Percentiles rank a stretch among this genome's conserved stretches.
These are phyloP conservation scores for Pardosa pseudoannulata DNA, from an alignment of 2,888 invertebrate species.

Conservation along the genomic window DNA sequence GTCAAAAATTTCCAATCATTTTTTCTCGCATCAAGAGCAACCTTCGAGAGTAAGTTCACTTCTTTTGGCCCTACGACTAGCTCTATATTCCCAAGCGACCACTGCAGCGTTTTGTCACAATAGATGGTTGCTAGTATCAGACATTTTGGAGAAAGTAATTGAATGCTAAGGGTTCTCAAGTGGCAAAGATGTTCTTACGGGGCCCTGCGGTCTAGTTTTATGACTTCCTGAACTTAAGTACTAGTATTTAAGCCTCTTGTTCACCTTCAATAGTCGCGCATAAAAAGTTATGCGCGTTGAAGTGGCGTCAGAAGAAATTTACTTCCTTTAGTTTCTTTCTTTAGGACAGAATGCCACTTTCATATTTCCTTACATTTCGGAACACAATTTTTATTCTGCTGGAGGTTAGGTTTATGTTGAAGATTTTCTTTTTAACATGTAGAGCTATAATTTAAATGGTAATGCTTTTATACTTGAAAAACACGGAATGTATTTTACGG, in stretches of 20 bases:
- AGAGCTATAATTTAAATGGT: no score
- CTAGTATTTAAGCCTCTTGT: conserved; percentile 45
- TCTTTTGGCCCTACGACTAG: neutral
- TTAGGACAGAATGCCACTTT: neutral
- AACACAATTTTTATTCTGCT: no score
- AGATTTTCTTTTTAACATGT: no score
- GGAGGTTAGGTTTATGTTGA: no score
- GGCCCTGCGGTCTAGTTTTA: conserved; percentile 54
- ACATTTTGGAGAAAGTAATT: conserved; percentile 49
- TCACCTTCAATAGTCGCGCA: conserved; percentile 26
- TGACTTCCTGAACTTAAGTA: conserved; percentile 58
- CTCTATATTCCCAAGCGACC: conserved; percentile 5
- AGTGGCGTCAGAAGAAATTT: neutral
- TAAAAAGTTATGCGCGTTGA: conserved; percentile 20
- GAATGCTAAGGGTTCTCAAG: conserved; percentile 43
- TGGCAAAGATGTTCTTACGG: conserved; percentile 28
- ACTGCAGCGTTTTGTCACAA: conserved; percentile 23
- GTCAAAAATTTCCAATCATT: no score
- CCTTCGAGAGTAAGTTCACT: no score
- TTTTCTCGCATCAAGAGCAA: no score
- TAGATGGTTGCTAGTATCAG: conserved; percentile 17
- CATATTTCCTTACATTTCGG: neutral
- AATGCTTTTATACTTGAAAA: no score
- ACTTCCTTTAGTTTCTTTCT: neutral
- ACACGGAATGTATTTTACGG: no score